Evolutionary conservation across 2,888 invertebrate genomes (phyloP).

Genomic region (Candidula unifasciata): DNA sequence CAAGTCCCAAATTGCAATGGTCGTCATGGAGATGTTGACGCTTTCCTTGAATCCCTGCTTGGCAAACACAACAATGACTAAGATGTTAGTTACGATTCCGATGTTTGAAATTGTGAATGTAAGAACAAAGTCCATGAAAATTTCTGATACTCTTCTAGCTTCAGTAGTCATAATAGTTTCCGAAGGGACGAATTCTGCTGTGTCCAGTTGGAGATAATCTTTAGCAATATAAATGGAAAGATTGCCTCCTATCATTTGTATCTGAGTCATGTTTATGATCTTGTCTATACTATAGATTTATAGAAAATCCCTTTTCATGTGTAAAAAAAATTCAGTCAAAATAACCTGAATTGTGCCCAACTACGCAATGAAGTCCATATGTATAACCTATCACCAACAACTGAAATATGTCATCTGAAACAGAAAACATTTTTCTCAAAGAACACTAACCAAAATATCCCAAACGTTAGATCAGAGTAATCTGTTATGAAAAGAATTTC

Average conservation of each 20-base stretch:
- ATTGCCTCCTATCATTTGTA: no score
- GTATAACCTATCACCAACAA: no score
- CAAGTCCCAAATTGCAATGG: constrained; percentile 47
- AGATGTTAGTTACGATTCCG: constrained; percentile 35
- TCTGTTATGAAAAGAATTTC: no score
- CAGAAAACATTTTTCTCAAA: no score
- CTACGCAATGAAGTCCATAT: no score
- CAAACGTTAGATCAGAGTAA: no score
- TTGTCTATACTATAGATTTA: not conserved
- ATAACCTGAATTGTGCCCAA: no score
- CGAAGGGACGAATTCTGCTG: not conserved
- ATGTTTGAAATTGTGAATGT: constrained; percentile 26
- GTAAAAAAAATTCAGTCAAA: no score
- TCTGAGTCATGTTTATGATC: not conserved
- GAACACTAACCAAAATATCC: no score
- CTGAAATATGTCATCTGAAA: no score
- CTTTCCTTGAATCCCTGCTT: constrained; percentile 47
- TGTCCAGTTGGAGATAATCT: not conserved
- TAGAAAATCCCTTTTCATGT: no score
- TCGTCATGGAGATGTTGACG: constrained; percentile 50
- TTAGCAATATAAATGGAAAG: not conserved
- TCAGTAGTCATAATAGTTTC: constrained; percentile 22
- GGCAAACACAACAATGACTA: constrained; percentile 40
- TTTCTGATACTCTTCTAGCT: constrained; percentile 29
- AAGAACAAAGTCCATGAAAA: constrained; percentile 41